phyloP scores from a whole-genome alignment of 2,797 vertebrate species.

The Tinamus major region DNA sequence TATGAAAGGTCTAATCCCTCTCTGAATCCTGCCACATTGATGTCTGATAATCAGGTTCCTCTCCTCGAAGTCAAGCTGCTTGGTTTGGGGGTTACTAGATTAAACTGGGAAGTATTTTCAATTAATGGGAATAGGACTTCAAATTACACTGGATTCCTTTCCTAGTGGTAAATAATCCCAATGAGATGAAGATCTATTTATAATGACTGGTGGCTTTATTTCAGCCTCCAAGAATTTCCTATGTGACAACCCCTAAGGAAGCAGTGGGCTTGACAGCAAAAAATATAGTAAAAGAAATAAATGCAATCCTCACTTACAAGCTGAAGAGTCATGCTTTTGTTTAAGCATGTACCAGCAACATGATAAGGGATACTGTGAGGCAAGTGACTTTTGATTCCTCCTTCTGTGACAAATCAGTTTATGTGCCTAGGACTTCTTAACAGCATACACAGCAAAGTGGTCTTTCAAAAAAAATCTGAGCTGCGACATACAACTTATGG shows the following conservation, averaged over 20 bases:
- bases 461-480: neutral
- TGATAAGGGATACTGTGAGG: neutral
- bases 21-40: neutral
- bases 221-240: slow-evolving; percentile 41
- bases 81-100: neutral
- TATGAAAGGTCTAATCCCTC: neutral
- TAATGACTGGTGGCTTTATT: slow-evolving; percentile 30
- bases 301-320: neutral
- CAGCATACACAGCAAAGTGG: neutral
- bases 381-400: neutral
- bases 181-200: slow-evolving; percentile 13
- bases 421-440: neutral
- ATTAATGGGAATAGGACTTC: neutral
- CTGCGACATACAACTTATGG: neutral
- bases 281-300: neutral
- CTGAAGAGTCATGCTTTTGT: neutral
- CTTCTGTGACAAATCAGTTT: neutral
- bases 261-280: slow-evolving; percentile 8
- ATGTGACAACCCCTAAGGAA: slow-evolving; percentile 35
- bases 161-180: neutral
- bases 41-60: neutral
- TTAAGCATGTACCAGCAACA: neutral
- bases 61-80: neutral
- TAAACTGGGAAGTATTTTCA: neutral
- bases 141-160: neutral